A percentile compares a stretch with the other conserved stretches of the same genome.
phyloP scores from a whole-genome alignment of 2,113 vertebrate species.

The Tetrao urogallus region DNA sequence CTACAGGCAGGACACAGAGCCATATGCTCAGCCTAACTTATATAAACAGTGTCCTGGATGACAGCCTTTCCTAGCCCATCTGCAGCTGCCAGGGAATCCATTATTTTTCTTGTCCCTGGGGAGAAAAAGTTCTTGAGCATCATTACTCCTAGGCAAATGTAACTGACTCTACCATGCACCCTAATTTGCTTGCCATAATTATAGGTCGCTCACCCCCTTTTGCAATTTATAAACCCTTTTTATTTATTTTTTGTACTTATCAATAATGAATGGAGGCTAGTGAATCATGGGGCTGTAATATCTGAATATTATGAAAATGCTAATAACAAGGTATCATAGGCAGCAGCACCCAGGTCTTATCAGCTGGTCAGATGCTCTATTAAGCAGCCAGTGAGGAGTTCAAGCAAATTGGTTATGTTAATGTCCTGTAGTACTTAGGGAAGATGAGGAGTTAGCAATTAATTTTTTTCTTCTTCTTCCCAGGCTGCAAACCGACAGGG shows the following conservation, averaged over 20 bases:
- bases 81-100: conserved; percentile 87
- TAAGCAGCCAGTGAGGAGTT: conserved; percentile 95
- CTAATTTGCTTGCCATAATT: conserved; percentile 99
- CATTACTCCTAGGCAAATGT: conserved; percentile 97
- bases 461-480: conserved; percentile 84
- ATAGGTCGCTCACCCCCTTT: conserved; percentile 94
- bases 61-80: conserved; percentile 85
- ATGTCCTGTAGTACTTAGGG: conserved; percentile 94
- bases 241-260: conserved; percentile 90
- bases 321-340: conserved; percentile 81
- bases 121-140: conserved; percentile 89
- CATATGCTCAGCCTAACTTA: conserved; percentile 77
- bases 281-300: conserved; percentile 88
- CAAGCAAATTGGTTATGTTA: conserved; percentile 98
- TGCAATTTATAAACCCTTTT: conserved; percentile 90
- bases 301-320: conserved; percentile 97
- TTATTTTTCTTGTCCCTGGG: conserved; percentile 87
- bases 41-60: conserved; percentile 82
- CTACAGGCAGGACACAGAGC: conserved; percentile 66
- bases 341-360: conserved; percentile 89
- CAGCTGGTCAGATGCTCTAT: conserved; percentile 93
- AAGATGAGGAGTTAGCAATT: conserved; percentile 94
- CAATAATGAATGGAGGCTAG: conserved; percentile 94
- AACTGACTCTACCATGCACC: conserved; percentile 90
- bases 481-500: conserved; percentile 87